Evolutionary conservation across 2,113 vertebrate genomes (phyloP), one percentile per base, ranked within the genome.

Genomic region (Columba livia): DNA sequence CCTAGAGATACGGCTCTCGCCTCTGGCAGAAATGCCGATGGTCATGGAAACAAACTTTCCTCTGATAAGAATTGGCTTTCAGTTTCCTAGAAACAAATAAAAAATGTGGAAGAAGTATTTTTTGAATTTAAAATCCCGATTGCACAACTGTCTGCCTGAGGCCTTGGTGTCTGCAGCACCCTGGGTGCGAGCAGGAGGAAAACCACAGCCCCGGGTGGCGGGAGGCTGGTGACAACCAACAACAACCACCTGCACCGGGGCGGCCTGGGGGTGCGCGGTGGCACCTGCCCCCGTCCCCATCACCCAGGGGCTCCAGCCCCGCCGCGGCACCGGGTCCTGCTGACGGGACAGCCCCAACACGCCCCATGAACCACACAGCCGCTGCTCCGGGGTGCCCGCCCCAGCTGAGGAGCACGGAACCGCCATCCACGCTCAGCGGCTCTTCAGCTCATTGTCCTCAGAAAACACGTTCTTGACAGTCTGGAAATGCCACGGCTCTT

Each of bases 281-380:
- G 20, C 58, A 11, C 78, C 66, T 0, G 5, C 6, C 70, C 25
- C 28, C 4, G 0, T 28, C 65, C 23, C 3, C 50, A 4, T 2
- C 42, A 5, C 0, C 2, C 2, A 18, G 38, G 19, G 28, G 29
- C 60, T 47, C 56, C 70, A 31, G 61, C 48, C 24, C 4, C 20
- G 15, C 24, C 0, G 0, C 50, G 5, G 1, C 56, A 42, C 29
- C 0, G 0, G 16, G 11, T 8, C 50, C 66, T 0, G 0, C 86
- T 0, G 8, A 17, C 4, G 42, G 13, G n/a, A 44, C 42, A 17
- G 42, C 13, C 42, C 42, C 42, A 44, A 42, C 0, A 12, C 3
- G 47, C 57, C 16, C 56, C 23, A 1, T 0, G 26, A 42, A 2
- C 29, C 34, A 3, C 17, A 3, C 0, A 2, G 15, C 38, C 56